These are phyloP conservation scores for Nesometra sesokonis DNA, from an alignment of 35 echinoderm and acorn worm species.

Conservation along the genomic window DNA sequence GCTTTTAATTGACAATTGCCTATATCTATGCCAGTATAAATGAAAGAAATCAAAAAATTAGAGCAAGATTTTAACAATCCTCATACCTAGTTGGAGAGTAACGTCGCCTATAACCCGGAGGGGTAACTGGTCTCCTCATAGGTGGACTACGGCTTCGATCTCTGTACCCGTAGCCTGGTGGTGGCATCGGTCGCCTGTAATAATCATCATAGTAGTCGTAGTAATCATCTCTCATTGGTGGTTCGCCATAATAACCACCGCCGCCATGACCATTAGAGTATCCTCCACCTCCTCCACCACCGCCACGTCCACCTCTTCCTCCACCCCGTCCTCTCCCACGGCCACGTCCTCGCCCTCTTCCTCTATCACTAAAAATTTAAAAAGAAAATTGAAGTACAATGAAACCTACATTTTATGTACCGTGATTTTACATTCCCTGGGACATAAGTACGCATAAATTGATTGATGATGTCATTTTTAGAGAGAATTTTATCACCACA, in stretches of 20 bases:
- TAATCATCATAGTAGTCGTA: slow-evolving; percentile 38
- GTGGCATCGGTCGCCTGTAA: slow-evolving; percentile 22
- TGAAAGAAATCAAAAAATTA: too few relatives aligned
- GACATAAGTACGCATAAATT: too few relatives aligned
- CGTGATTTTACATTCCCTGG: too few relatives aligned
- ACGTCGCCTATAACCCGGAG: slow-evolving; percentile 9
- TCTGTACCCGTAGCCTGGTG: slow-evolving; percentile 3
- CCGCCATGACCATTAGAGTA: not conserved
- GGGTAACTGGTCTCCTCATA: not conserved
- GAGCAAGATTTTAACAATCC: too few relatives aligned
- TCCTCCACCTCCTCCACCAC: slow-evolving; percentile 18
- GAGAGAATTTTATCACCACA: too few relatives aligned
- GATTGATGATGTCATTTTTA: too few relatives aligned
- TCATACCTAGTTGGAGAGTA: slow-evolving; percentile 5
- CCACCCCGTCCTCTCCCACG: slow-evolving; percentile 15
- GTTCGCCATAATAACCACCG: not conserved
- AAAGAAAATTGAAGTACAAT: too few relatives aligned
- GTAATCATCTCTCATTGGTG: slow-evolving; percentile 19
- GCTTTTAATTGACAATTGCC: too few relatives aligned
- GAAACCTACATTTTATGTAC: too few relatives aligned
- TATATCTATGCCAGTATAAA: too few relatives aligned
- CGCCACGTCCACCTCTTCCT: slow-evolving; percentile 22
- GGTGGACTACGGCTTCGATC: slow-evolving; percentile 16
- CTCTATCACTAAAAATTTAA: not conserved
- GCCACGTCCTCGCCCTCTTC: slow-evolving; percentile 29